Conservation (phyloP, 2,888 invertebrate genomes). For the Phortica magna region DNA sequence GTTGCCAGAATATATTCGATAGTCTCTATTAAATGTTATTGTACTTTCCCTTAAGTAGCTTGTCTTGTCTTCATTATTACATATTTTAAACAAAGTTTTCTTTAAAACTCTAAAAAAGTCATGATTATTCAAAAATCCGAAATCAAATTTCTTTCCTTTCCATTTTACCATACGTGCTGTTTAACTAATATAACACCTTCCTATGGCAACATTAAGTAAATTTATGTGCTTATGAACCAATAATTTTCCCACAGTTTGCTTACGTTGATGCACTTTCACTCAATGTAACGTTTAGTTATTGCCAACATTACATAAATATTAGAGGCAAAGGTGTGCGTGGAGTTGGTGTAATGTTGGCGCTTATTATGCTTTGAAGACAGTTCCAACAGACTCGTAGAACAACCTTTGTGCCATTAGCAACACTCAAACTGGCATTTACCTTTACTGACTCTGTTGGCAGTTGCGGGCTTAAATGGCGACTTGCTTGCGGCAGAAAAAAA, state of each 20-base stretch:
- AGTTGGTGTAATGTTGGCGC: not conserved
- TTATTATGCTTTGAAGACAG: not conserved
- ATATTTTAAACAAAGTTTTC: too few relatives aligned
- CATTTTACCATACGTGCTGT: too few relatives aligned
- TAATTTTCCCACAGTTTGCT: not conserved
- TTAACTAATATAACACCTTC: too few relatives aligned
- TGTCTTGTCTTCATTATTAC: too few relatives aligned
- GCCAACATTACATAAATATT: not conserved
- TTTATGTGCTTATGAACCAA: too few relatives aligned
- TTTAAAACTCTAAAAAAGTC: too few relatives aligned
- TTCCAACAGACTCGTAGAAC: not conserved
- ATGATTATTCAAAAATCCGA: too few relatives aligned
- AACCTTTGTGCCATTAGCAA: not conserved
- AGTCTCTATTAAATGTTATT: too few relatives aligned
- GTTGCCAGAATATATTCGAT: too few relatives aligned
- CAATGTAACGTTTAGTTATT: not conserved
- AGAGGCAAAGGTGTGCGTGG: not conserved
- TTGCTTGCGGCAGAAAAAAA: not conserved
- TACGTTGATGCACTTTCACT: not conserved
- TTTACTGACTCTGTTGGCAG: conserved; percentile 5
- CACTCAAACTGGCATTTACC: conserved; percentile 1
- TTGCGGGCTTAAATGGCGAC: not conserved
- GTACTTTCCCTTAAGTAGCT: too few relatives aligned
- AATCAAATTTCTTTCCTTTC: too few relatives aligned
- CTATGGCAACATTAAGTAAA: too few relatives aligned